phyloP scores from a whole-genome alignment of 1,140 invertebrate genomes.

The Lasaia peninsularis region DNA sequence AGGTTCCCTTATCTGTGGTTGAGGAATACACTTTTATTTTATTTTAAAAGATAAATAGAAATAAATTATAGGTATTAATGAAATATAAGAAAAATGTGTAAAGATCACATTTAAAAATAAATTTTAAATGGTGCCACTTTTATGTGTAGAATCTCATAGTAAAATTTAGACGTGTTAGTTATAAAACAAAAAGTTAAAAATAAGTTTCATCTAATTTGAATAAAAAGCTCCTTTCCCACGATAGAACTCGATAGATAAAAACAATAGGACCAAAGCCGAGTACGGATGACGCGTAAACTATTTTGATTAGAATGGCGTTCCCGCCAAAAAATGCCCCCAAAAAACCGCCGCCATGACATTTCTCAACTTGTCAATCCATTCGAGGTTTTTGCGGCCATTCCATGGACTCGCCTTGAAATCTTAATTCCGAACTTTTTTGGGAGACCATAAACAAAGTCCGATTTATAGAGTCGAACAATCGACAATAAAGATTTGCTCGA shows the following conservation, averaged over 20 bases:
- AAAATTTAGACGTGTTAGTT: too few relatives aligned
- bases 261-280: conserved; percentile 30
- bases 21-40: too few relatives aligned
- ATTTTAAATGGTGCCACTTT: background rate
- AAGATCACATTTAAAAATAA: too few relatives aligned
- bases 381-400: conserved; percentile 60
- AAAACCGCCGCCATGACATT: conserved; percentile 46
- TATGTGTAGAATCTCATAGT: too few relatives aligned
- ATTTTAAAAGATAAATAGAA: too few relatives aligned
- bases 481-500: conserved; percentile 44
- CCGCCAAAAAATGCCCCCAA: conserved; percentile 40
- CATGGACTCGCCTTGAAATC: conserved; percentile 62
- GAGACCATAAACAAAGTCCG: conserved; percentile 39
- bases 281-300: conserved; percentile 65
- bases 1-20: too few relatives aligned
- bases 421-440: conserved; percentile 63
- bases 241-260: conserved; percentile 30
- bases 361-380: conserved; percentile 55
- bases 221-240: conserved; percentile 50
- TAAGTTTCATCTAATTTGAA: conserved; percentile 11
- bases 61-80: too few relatives aligned
- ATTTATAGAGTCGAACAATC: conserved; percentile 53
- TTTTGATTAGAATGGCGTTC: conserved; percentile 74
- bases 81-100: too few relatives aligned
- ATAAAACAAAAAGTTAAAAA: too few relatives aligned